phyloP scores from a whole-genome alignment of 2,113 vertebrate genomes.

The Actenoides lindsayi region DNA sequence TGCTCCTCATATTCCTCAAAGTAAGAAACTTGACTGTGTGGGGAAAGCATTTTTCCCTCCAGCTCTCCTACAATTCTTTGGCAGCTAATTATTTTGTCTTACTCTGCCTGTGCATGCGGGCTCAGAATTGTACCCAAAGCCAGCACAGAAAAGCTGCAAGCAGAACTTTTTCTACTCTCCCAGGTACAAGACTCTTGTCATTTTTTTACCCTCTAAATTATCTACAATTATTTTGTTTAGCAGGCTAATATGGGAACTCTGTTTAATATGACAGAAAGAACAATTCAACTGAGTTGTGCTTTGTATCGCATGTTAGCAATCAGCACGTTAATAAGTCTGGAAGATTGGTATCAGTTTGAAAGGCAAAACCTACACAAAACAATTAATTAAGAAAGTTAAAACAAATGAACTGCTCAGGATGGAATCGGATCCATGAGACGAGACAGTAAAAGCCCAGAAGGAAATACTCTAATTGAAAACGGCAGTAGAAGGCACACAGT shows the following conservation, averaged over 20 bases:
- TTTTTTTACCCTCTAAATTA: slow-evolving; percentile 65
- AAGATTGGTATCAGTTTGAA: slow-evolving; percentile 79
- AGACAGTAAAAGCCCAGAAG: slow-evolving; percentile 77
- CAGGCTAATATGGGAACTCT: slow-evolving; percentile 37
- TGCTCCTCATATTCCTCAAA: neutral
- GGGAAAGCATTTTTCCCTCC: neutral
- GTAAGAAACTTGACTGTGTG: neutral
- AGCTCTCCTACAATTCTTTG: neutral
- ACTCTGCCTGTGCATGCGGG: neutral
- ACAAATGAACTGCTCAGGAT: slow-evolving; percentile 77
- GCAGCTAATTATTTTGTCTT: slow-evolving; percentile 14
- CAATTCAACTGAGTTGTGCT: slow-evolving; percentile 46
- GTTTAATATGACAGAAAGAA: slow-evolving; percentile 67
- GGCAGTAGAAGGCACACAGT: slow-evolving; percentile 63
- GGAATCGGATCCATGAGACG: slow-evolving; percentile 71
- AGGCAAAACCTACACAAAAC: slow-evolving; percentile 81
- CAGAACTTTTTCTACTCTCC: slow-evolving; percentile 2
- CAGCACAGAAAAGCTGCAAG: neutral
- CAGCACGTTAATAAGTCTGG: slow-evolving; percentile 74
- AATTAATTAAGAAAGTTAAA: slow-evolving; percentile 85
- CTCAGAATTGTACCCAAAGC: neutral
- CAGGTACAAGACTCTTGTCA: neutral
- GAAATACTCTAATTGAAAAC: slow-evolving; percentile 82
- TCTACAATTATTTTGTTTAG: slow-evolving; percentile 62
- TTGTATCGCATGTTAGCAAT: slow-evolving; percentile 68